Base-by-base conservation (phyloP, 2,113 vertebrate genomes). In the Mobula birostris region DNA sequence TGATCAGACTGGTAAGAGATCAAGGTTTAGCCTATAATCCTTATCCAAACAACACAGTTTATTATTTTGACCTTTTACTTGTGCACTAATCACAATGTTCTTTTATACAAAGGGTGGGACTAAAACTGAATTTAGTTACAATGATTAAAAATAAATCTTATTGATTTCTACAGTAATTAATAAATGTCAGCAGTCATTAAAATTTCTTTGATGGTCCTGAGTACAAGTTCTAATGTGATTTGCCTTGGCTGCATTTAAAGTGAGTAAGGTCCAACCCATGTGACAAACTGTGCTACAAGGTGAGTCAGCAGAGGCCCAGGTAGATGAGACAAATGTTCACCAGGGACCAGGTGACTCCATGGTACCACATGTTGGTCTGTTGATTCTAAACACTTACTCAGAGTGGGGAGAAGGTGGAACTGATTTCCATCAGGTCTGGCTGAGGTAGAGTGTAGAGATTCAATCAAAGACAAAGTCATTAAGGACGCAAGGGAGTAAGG, bases 41-140 rank as follows among this genome's bases (percentile, higher is more conserved):
- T 87, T 87, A 87, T 87, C 83, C 83, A 87, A 87, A 87, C 58
- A 87, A 87, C 58, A 11, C 29, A 3, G 3, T 87, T 87, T 87
- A 87, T 87, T 87, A 87, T 87, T 87, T 58, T 87, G 83, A 87
- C 83, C 83, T 87, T 87, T 87, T 12, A 58, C 24, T 87, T 61
- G 12, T 3, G 61, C 56, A 48, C 58, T 87, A 87, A 87, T 87
- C 56, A 29, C 56, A 0, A 29, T n/a, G 27, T 9, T 61, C 24
- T 29, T 87, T n/a, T 27, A 87, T 15, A 61, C 14, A 24, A 63
- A 87, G 27, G 56, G 56, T 12, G 56, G 56, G 58, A 24, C 48
- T 29, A n/a, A 29, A 2, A 29, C 5, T 61, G 56, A 61, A 87
- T 61, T 87, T 27, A 61, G 83, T 87, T 87, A 1, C 14, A 87